Evolutionary conservation across 2,888 invertebrate genomes (phyloP), one percentile per base, ranked within the genome.

Genomic region (Malachius bipustulatus): DNA sequence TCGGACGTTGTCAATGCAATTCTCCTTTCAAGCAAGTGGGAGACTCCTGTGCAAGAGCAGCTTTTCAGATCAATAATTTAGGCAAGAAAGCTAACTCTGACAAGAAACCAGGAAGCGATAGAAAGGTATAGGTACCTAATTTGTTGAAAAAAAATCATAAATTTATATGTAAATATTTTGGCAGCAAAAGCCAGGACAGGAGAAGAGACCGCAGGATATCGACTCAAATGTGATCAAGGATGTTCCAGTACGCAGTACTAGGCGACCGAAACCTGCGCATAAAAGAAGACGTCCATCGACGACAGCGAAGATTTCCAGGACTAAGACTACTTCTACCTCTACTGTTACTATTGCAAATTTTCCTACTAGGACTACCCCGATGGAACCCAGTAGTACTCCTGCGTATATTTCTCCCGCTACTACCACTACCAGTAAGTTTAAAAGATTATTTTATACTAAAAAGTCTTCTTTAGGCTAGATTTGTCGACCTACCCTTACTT

Each of bases 1-100:
- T 89, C 56, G 90, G 90, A 31, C 74, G 85, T 52, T 91, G 90
- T 53, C 77, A 82, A 41, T 90, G 90, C 57, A 77, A 79, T 47
- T 60, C 74, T 6, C 75, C 75, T 26, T 70, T 72, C 46, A 69
- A 70, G 40, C 77, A 77, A 63, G 63, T 68, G 14, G 76, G 75
- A 10, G 77, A 77, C 44, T 70, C 69, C 43, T 80, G 80, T 62
- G 58, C 78, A 36, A 50, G 69, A 55, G 57, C 59, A 37, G 54
- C 65, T 47, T 43, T 67, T 59, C 50, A 61, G 51, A 47, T 63
- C 52, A 48, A 47, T 38, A 37, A 45, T 4, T 44, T 46, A 26
- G 34, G 44, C 13, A 32, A 37, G 3, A 35, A 36, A 14, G 36
- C 39, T 4, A 16, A 32, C 33, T 46, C 52, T 14, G 47, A 34